A percentile compares a stretch with the other conserved stretches of the same genome.
These are phyloP conservation scores for Gymnothorax javanicus DNA, from an alignment of 2,797 vertebrate genomes.

Conservation along the genomic window DNA sequence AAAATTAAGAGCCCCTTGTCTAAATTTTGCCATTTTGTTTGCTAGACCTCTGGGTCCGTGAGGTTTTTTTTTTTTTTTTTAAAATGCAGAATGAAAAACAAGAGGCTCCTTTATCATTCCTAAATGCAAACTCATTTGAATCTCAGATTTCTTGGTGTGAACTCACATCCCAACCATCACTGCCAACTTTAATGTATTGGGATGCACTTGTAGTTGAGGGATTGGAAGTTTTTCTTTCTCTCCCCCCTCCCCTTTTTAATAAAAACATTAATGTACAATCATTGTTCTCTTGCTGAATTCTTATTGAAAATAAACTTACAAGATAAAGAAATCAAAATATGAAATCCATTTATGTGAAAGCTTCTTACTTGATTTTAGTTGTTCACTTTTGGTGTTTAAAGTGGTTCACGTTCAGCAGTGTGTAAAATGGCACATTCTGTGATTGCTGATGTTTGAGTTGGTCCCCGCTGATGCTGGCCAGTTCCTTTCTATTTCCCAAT, in stretches of 20 bases:
- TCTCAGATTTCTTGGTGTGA: slow-evolving; percentile 37
- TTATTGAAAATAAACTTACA: not conserved
- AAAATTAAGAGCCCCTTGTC: too few species aligned
- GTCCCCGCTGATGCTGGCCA: not conserved
- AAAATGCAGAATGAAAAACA: slow-evolving; percentile 4
- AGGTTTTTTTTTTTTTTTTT: slow-evolving; percentile 46
- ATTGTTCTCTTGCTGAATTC: not conserved
- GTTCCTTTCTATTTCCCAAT: not conserved
- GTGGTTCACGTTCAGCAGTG: not conserved
- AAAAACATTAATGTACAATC: slow-evolving; percentile 18
- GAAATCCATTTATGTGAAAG: not conserved
- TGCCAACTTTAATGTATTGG: slow-evolving; percentile 62
- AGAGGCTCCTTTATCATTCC: slow-evolving; percentile 62
- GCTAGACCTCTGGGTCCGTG: slow-evolving; percentile 60
- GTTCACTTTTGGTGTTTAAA: not conserved
- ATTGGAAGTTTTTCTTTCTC: not conserved
- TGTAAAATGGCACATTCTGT: not conserved
- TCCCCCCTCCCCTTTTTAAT: slow-evolving; percentile 9
- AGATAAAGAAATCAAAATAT: not conserved
- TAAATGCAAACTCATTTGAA: slow-evolving; percentile 62
- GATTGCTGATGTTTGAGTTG: not conserved
- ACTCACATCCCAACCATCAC: slow-evolving; percentile 53
- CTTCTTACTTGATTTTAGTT: not conserved
- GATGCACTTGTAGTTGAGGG: slow-evolving; percentile 13
- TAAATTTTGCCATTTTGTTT: slow-evolving; percentile 65